These are phyloP conservation scores for Cyprinodon diabolis DNA, from an alignment of 2,797 vertebrate species.

Conservation along the genomic window DNA sequence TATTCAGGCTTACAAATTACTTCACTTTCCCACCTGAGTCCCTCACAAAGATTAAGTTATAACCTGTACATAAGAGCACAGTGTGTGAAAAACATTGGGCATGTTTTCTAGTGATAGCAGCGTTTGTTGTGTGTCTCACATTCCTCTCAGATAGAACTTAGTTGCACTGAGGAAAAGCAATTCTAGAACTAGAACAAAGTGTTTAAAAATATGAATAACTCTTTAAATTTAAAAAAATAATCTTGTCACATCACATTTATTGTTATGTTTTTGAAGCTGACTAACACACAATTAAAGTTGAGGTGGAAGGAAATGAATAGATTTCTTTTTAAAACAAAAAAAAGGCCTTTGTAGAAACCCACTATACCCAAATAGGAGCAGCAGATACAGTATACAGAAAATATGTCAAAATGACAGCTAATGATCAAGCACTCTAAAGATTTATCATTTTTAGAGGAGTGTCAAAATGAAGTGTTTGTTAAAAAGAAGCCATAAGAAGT, in stretches of 20 bases:
- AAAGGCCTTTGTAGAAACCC: not conserved
- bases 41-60: conserved; percentile 79
- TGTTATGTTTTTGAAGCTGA: conserved; percentile 9
- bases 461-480: not conserved
- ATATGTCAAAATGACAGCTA: not conserved
- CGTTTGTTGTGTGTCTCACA: conserved; percentile 68
- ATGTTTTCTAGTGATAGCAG: conserved; percentile 70
- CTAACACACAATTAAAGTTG: conserved; percentile 75
- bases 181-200: conserved; percentile 46
- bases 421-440: not conserved
- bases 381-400: not conserved
- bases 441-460: too few relatives aligned
- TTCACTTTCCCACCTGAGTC: conserved; percentile 76
- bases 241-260: not conserved
- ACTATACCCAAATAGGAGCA: too few relatives aligned
- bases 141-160: conserved; percentile 63
- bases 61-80: conserved; percentile 72
- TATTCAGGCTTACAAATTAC: conserved; percentile 85
- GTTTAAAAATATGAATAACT: not conserved
- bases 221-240: not conserved
- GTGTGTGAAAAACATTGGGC: conserved; percentile 69
- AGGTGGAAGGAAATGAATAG: conserved; percentile 39
- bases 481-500: not conserved
- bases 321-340: conserved; percentile 35
- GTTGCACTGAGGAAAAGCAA: conserved; percentile 68